Conservation (phyloP, 2,888 invertebrate genomes). For the Holacanthella duospinosa region DNA sequence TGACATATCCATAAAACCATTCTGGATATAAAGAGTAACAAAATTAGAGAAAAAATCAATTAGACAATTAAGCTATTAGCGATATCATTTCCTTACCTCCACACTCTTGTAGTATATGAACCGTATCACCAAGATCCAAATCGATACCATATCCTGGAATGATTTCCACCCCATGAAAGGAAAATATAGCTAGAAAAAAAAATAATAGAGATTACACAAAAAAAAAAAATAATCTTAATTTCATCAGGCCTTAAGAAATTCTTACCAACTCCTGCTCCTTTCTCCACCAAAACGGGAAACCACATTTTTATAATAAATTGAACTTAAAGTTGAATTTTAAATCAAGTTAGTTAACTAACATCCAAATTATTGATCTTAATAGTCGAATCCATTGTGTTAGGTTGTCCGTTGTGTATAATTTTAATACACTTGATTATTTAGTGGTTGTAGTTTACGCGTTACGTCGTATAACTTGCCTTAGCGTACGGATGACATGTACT, state of each 20-base stretch:
- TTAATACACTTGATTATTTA: no score
- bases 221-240: neutral
- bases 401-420: no score
- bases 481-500: no score
- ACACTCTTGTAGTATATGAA: conserved; percentile 85
- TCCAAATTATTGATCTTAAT: no score
- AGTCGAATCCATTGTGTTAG: no score
- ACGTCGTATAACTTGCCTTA: no score
- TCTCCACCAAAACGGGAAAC: neutral
- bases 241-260: neutral
- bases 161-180: conserved; percentile 11
- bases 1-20: conserved; percentile 4
- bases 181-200: conserved; percentile 12
- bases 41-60: neutral
- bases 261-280: neutral
- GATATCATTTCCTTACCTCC: conserved; percentile 48
- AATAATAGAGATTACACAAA: neutral
- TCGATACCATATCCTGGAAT: conserved; percentile 57
- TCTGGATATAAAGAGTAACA: conserved; percentile 42
- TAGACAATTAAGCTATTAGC: neutral
- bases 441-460: no score
- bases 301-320: no score
- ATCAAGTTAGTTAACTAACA: no score
- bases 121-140: conserved; percentile 81
- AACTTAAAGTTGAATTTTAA: no score